A percentile compares a stretch with the other conserved stretches of the same genome.
Evolutionary conservation across 2,113 vertebrate species (phyloP).

Genomic region (Seriola quinqueradiata): DNA sequence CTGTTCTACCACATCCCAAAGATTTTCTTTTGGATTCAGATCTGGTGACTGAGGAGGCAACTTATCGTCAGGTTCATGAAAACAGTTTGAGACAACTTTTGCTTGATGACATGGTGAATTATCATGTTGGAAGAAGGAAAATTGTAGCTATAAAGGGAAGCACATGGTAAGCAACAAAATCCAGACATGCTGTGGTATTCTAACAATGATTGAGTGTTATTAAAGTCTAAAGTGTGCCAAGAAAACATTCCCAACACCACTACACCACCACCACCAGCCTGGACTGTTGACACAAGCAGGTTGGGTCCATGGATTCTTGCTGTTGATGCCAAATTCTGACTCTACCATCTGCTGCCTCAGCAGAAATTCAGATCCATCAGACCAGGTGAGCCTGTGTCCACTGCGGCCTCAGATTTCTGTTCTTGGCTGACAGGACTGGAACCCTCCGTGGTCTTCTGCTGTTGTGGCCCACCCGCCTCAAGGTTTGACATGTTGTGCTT

Average conservation of each 20-base stretch:
- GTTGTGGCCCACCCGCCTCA: background rate
- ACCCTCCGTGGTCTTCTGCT: background rate
- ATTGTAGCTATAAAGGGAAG: background rate
- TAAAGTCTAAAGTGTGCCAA: background rate
- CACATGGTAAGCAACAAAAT: background rate
- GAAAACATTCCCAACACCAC: background rate
- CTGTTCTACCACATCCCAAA: too few species aligned
- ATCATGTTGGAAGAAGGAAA: background rate
- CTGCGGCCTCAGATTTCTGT: background rate
- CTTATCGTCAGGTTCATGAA: background rate
- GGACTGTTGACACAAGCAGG: background rate
- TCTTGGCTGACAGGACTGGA: background rate
- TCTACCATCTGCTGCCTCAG: background rate
- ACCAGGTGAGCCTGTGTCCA: background rate
- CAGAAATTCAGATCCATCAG: background rate
- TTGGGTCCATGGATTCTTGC: background rate
- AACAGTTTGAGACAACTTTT: background rate
- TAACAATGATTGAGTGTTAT: too few species aligned
- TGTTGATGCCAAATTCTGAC: background rate
- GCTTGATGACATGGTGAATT: background rate
- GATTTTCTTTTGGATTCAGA: background rate
- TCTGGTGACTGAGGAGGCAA: background rate
- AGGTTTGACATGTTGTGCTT: background rate
- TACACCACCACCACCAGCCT: background rate
- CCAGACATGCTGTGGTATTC: too few species aligned